Percentiles rank a stretch among this genome's conserved stretches.
Evolutionary conservation across 2,113 vertebrate species (phyloP).

Genomic region (Diglossa brunneiventris): DNA sequence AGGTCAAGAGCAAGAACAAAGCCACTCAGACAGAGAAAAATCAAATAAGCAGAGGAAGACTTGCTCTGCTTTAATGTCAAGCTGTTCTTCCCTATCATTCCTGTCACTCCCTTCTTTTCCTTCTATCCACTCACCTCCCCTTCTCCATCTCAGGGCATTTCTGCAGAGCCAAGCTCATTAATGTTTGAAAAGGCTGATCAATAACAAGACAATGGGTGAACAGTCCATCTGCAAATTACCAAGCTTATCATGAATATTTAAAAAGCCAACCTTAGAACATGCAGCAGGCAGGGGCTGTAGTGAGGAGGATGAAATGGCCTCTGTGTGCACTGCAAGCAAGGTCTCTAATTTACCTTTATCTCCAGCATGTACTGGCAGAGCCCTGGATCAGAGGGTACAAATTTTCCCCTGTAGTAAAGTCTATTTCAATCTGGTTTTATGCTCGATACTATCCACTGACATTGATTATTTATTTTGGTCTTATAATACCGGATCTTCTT

Average conservation of each 20-base stretch:
- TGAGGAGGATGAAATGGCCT: conserved; percentile 7
- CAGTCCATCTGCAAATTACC: conserved; percentile 76
- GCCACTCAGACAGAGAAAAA: conserved; percentile 18
- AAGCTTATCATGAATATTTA: conserved; percentile 75
- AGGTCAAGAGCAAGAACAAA: conserved; percentile 48
- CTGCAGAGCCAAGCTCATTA: conserved; percentile 72
- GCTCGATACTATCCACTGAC: not conserved
- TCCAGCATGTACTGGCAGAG: not conserved
- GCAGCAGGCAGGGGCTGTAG: conserved; percentile 5
- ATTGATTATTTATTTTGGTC: not conserved
- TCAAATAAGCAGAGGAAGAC: conserved; percentile 20
- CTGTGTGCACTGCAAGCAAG: not conserved
- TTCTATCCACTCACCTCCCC: not conserved
- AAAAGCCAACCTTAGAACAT: conserved; percentile 53
- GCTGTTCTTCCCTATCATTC: not conserved
- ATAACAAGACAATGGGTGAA: conserved; percentile 71
- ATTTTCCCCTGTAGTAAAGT: not conserved
- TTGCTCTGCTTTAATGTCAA: conserved; percentile 12
- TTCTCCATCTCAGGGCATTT: conserved; percentile 27
- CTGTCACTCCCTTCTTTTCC: not conserved
- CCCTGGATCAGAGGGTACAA: not conserved
- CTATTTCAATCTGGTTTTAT: not conserved
- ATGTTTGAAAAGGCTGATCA: conserved; percentile 78
- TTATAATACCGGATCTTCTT: not conserved
- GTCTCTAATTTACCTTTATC: not conserved